Percentiles rank a stretch among this genome's conserved stretches.
phyloP scores from a whole-genome alignment of 2,797 vertebrate species.

The Chrosomus eos region DNA sequence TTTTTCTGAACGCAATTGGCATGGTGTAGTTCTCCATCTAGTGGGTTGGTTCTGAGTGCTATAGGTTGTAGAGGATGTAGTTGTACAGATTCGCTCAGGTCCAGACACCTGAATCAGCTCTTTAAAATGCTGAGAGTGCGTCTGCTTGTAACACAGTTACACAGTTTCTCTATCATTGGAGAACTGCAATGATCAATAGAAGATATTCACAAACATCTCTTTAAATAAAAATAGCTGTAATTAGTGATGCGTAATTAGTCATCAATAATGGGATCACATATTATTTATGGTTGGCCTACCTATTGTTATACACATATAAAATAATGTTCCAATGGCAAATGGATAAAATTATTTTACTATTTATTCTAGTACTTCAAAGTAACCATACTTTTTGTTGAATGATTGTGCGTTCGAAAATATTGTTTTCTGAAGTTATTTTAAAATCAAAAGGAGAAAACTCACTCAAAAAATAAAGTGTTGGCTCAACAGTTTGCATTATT shows the following conservation, averaged over 20 bases:
- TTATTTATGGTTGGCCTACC: background rate
- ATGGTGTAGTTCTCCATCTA: background rate
- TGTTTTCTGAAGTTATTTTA: too few species aligned
- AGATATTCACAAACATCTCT: background rate
- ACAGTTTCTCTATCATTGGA: background rate
- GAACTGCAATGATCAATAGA: background rate
- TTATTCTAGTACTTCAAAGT: too few species aligned
- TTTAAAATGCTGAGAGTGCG: background rate
- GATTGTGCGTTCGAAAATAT: too few species aligned
- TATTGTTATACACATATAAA: background rate
- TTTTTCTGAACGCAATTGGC: background rate
- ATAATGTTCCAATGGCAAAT: background rate
- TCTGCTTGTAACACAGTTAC: background rate
- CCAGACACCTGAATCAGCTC: constrained; percentile 1
- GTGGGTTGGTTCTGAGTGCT: background rate
- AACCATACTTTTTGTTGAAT: too few species aligned
- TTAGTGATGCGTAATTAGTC: background rate
- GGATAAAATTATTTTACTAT: too few species aligned
- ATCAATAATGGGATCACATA: background rate
- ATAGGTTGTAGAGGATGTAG: background rate
- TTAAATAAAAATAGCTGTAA: background rate
- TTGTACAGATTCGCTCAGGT: background rate
- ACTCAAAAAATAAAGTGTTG: too few species aligned
- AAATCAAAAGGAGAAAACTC: too few species aligned
- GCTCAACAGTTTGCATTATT: too few species aligned